Evolutionary conservation across 2,113 vertebrate genomes (phyloP), one percentile per base, ranked within the genome.

Genomic region (Nothobranchius kuhntae): DNA sequence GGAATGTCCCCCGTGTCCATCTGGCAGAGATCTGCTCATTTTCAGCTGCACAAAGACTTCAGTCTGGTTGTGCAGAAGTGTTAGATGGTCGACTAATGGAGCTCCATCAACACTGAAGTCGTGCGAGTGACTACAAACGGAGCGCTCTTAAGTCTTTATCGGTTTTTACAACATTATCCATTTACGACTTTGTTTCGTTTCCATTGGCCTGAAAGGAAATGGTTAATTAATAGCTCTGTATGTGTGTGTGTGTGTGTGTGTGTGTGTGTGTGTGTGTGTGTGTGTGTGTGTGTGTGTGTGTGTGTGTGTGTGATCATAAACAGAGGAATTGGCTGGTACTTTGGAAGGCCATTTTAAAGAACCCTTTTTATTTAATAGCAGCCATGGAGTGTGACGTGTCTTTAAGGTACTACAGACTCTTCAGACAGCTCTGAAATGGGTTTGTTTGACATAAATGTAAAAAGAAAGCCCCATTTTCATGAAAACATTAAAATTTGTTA

Each of bases 101-200:
- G 59, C 53, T 66, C 73, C 75, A 82, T 84, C 83, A 68, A 75
- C 71, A 68, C 61, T 80, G 59, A 47, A 74, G 70, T 74, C 75
- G 74, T 9, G 58, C 61, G 47, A 69, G 66, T 77, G 71, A 45
- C 70, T 54, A 61, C 7, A 74, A 67, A 73, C 65, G 66, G 67
- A 58, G 40, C 71, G 82, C 64, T 77, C 66, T 7, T 55, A 77
- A 51, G 75, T 81, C 75, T 83, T 80, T 74, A 78, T 79, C 68
- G 42, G 55, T 67, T 77, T 79, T 79, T 68, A 66, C 78, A 65
- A 66, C 79, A 80, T 74, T 82, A 77, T 77, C 68, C 71, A 82
- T 86, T 86, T 80, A 79, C 62, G 69, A 73, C 62, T 79, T 73
- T 81, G 75, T 80, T 87, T 86, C 71, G 73, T 76, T 74, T 36